Conservation (phyloP, 1,140 invertebrate species). For the Monomorium pharaonis region DNA sequence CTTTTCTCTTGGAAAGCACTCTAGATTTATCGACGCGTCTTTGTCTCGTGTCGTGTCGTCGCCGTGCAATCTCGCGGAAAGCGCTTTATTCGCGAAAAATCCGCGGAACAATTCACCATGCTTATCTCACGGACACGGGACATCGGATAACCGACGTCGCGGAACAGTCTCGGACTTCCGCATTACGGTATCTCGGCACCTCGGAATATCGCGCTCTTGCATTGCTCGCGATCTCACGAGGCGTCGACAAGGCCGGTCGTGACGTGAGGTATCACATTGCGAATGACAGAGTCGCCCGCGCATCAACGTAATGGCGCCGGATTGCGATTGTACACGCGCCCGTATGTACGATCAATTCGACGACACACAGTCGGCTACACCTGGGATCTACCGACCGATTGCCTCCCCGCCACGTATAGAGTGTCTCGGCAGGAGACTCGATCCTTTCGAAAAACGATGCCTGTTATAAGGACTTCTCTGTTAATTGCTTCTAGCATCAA, state of each 20-base stretch:
- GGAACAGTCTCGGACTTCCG: slow-evolving; percentile 40
- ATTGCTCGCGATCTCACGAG: slow-evolving; percentile 49
- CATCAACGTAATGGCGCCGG: slow-evolving; percentile 16
- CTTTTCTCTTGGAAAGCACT: background rate
- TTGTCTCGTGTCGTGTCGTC: background rate
- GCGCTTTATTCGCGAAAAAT: background rate
- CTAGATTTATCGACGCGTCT: background rate
- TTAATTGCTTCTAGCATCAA: background rate
- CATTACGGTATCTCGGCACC: slow-evolving; percentile 39
- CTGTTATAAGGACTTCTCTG: background rate
- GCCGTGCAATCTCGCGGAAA: background rate
- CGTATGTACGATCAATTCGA: slow-evolving; percentile 53
- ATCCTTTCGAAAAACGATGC: background rate
- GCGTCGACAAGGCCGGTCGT: slow-evolving; percentile 40
- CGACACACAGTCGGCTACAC: slow-evolving; percentile 52
- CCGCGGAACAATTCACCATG: background rate
- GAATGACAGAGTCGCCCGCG: slow-evolving; percentile 30
- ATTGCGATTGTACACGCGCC: background rate
- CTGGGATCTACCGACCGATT: slow-evolving; percentile 52
- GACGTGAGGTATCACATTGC: slow-evolving; percentile 53
- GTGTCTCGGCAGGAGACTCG: background rate
- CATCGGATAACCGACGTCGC: slow-evolving; percentile 27
- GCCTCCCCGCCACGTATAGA: slow-evolving; percentile 3
- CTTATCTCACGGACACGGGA: slow-evolving; percentile 36
- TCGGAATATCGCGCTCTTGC: slow-evolving; percentile 29